Percentiles rank a stretch among this genome's conserved stretches.
Evolutionary conservation across 2,113 vertebrate species (phyloP).

Genomic region (Lontra canadensis): DNA sequence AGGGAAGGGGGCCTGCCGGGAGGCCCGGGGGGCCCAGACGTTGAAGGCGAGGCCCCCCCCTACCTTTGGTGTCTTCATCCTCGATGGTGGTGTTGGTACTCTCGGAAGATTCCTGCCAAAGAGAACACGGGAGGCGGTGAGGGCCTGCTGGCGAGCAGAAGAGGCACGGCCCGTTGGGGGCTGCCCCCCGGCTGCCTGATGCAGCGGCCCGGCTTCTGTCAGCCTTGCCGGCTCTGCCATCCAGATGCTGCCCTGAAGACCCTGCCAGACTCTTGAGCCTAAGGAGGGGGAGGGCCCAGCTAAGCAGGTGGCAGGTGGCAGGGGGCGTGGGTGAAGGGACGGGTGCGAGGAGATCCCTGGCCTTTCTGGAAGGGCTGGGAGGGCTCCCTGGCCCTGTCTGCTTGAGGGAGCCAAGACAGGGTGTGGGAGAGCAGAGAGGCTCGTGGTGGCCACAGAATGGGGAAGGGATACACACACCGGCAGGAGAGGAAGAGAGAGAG

Average conservation of each 20-base stretch:
- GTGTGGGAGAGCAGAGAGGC: slow-evolving; percentile 83
- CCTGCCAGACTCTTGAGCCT: slow-evolving; percentile 75
- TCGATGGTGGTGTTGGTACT: slow-evolving; percentile 99
- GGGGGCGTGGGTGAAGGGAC: background rate
- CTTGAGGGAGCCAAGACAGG: slow-evolving; percentile 74
- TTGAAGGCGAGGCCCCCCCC: background rate
- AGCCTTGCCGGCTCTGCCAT: slow-evolving; percentile 42
- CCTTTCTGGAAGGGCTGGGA: slow-evolving; percentile 78
- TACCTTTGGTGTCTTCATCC: slow-evolving; percentile 98
- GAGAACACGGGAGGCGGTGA: slow-evolving; percentile 80
- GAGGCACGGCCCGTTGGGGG: slow-evolving; percentile 47
- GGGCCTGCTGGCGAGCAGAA: fast-evolving
- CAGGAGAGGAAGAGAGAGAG: slow-evolving; percentile 69
- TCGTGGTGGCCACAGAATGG: slow-evolving; percentile 82
- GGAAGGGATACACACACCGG: slow-evolving; percentile 83
- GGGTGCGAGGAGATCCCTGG: slow-evolving; percentile 66
- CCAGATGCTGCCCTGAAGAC: slow-evolving; percentile 62
- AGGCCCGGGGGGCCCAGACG: fast-evolving
- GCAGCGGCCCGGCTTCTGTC: background rate
- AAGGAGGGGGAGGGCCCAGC: slow-evolving; percentile 57
- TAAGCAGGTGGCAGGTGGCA: background rate
- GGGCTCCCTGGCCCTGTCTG: slow-evolving; percentile 57
- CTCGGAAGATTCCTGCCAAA: slow-evolving; percentile 96
- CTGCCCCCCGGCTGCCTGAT: slow-evolving; percentile 72
- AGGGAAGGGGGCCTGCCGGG: background rate